Evolutionary conservation across 2,113 vertebrate genomes (phyloP).

Genomic region (Oncorhynchus tshawytscha): DNA sequence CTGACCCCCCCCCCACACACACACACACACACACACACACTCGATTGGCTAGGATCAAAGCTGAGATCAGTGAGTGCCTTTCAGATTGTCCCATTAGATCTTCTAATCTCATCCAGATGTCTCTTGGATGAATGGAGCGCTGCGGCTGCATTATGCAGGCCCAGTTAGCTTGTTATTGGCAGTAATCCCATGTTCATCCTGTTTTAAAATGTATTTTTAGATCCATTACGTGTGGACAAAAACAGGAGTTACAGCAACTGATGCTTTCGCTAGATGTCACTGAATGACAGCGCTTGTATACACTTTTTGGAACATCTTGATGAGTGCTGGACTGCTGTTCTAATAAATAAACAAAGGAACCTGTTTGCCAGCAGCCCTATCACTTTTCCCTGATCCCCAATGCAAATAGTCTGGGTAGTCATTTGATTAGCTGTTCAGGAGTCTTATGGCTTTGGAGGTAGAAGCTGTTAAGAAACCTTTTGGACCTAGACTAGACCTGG

Average conservation of each 20-base stretch:
- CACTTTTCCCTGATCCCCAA: not conserved
- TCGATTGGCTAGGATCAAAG: constrained; percentile 21
- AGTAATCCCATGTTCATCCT: too few relatives aligned
- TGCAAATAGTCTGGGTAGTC: not conserved
- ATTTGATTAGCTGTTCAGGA: too few relatives aligned
- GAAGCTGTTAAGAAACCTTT: too few relatives aligned
- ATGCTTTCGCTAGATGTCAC: too few relatives aligned
- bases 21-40: constrained; percentile 1
- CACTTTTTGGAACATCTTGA: not conserved
- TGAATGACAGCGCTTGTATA: too few relatives aligned
- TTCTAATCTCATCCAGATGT: too few relatives aligned
- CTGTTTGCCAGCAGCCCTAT: not conserved
- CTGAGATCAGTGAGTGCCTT: not conserved
- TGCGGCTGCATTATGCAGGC: not conserved
- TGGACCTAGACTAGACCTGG: too few relatives aligned
- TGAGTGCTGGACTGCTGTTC: not conserved
- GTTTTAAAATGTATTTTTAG: too few relatives aligned
- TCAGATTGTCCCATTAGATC: not conserved
- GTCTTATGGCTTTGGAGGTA: too few relatives aligned
- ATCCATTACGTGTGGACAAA: too few relatives aligned
- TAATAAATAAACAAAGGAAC: constrained; percentile 2
- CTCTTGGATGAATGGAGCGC: not conserved
- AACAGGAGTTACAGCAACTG: too few relatives aligned
- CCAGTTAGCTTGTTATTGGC: not conserved
- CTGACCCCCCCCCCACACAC: constrained; percentile 14